Percentiles rank a stretch among this genome's conserved stretches.
These are phyloP conservation scores for Coptotermes formosanus DNA, from an alignment of 1,140 invertebrate species.

Conservation along the genomic window DNA sequence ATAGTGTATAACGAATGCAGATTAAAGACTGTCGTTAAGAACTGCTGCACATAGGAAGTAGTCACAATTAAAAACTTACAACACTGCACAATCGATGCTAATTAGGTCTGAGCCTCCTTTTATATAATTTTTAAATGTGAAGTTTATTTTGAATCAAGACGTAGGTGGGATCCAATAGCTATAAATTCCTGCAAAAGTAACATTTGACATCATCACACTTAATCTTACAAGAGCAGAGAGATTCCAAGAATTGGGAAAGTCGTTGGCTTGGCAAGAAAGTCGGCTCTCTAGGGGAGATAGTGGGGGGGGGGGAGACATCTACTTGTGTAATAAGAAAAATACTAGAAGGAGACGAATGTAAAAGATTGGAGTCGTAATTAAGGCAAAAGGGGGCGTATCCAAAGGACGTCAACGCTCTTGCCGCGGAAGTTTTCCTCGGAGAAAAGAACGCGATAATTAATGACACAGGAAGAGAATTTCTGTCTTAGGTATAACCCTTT, in stretches of 20 bases:
- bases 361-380: constrained; percentile 17
- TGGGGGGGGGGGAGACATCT: background rate
- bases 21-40: too few species aligned
- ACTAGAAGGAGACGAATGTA: background rate
- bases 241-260: background rate
- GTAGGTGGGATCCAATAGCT: background rate
- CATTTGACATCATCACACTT: constrained; percentile 9
- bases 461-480: constrained; percentile 11
- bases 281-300: background rate
- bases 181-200: background rate
- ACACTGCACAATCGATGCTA: too few species aligned
- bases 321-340: background rate
- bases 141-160: background rate
- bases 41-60: too few species aligned
- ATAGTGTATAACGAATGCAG: too few species aligned
- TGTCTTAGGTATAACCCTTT: background rate
- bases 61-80: too few species aligned
- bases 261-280: background rate
- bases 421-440: background rate
- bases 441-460: constrained; percentile 13
- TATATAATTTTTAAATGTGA: background rate
- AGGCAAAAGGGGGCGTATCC: constrained; percentile 13
- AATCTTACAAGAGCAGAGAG: constrained; percentile 12
- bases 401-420: constrained; percentile 13
- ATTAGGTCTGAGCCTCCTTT: too few species aligned